These are phyloP conservation scores for Scaptomyza flava DNA, from an alignment of 2,888 invertebrate genomes.

Conservation along the genomic window DNA sequence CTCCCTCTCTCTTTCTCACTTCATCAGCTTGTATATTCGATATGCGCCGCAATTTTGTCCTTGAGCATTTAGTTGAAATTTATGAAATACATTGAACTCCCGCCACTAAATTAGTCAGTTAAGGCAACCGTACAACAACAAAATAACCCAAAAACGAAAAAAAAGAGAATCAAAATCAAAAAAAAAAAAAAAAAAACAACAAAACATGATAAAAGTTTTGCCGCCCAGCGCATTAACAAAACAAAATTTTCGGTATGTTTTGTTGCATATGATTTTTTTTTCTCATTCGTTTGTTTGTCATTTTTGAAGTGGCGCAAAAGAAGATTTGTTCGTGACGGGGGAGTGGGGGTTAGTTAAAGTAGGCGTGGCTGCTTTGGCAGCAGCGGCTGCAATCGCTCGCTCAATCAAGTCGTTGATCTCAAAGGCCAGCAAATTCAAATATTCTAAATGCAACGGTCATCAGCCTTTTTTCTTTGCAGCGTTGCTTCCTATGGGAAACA, in stretches of 20 bases:
- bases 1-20: background rate
- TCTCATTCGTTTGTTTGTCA: constrained; percentile 4
- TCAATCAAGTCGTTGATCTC: constrained; percentile 67
- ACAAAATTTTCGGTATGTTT: constrained; percentile 36
- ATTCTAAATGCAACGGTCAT: constrained; percentile 50
- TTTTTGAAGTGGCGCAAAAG: constrained; percentile 9
- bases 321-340: constrained; percentile 2
- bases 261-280: constrained; percentile 32
- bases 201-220: constrained; percentile 73
- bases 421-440: constrained; percentile 43
- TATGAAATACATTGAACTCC: constrained; percentile 80
- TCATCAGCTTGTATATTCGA: constrained; percentile 41
- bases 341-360: background rate
- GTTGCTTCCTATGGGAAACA: constrained; percentile 2
- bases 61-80: constrained; percentile 80
- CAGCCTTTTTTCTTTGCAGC: constrained; percentile 11
- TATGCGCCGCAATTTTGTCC: constrained; percentile 64
- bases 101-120: constrained; percentile 75
- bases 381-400: constrained; percentile 43
- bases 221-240: constrained; percentile 68
- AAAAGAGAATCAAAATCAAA: constrained; percentile 26
- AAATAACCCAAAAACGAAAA: constrained; percentile 15
- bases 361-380: constrained; percentile 7
- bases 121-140: constrained; percentile 54
- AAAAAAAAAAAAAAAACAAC: constrained; percentile 23